Base-by-base conservation (phyloP, 2,113 vertebrate species). In the Trichomycterus rosablanca region DNA sequence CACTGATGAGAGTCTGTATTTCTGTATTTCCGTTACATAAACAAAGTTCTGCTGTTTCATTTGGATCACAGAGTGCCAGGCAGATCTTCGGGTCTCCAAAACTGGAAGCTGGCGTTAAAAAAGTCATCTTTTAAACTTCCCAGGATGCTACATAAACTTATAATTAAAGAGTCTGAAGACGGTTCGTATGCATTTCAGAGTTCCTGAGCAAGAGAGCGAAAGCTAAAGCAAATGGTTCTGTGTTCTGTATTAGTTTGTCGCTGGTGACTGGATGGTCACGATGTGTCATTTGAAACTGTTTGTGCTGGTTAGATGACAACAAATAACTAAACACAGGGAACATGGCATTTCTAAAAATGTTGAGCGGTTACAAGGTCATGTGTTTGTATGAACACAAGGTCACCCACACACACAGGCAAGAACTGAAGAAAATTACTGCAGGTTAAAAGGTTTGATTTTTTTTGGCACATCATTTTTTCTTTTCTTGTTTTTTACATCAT, bases 381-480 rank as follows among this genome's bases (percentile, higher is more conserved):
- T 19, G 5, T 52, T 60, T 14, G 30, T 39, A 54, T 26, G 34
- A 51, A n/a, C 42, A 67, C 32, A 68, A 77, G 73, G 75, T 76
- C 57, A 65, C 73, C 63, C 66, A 70, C 53, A 69, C 50, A 71
- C 40, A 39, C 22, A 61, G 48, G 63, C 35, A n/a, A n/a, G n/a
- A n/a, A n/a, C n/a, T n/a, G 52, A 55, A 58, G 44, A 65, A 70
- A 52, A 53, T 68, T 66, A 60, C 48, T 68, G 66, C 72, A 61
- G 52, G 70, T 76, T 73, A 70, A 59, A 37, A 18, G 22, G 12
- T 49, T 46, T 35, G 12, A 19, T 35, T 18, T 15, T 66, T 67
- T 83, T 80, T 83, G 81, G 78, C 81, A 80, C 81, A 63, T 30
- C 26, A 3, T 30, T 30, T 4, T n/a, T n/a, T n/a, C n/a, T n/a